A percentile compares a stretch with the other conserved stretches of the same genome.
phyloP scores from a whole-genome alignment of 2,888 invertebrate genomes.

The Limenitis arthemis region DNA sequence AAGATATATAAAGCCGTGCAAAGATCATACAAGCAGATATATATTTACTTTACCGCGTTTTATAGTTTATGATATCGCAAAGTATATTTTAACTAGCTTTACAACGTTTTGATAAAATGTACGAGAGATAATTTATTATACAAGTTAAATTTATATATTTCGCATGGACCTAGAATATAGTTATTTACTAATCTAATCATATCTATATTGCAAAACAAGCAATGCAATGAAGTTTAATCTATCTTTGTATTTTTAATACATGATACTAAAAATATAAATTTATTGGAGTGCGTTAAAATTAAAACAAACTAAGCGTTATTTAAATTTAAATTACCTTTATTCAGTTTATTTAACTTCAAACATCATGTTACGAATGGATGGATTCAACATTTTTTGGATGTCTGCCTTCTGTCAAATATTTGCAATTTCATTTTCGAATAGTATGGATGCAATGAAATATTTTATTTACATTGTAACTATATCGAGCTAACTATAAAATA shows the following conservation, averaged over 20 bases:
- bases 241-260: too few relatives aligned
- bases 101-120: too few relatives aligned
- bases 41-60: slow-evolving; percentile 10
- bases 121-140: too few relatives aligned
- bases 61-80: neutral
- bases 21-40: slow-evolving; percentile 15
- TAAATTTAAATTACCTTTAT: neutral
- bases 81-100: too few relatives aligned
- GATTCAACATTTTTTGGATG: neutral
- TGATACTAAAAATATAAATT: too few relatives aligned
- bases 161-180: too few relatives aligned
- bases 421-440: neutral
- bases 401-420: neutral
- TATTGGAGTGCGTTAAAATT: neutral
- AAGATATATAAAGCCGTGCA: slow-evolving; percentile 35
- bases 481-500: too few relatives aligned
- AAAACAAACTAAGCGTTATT: neutral
- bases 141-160: too few relatives aligned
- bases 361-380: neutral
- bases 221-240: too few relatives aligned
- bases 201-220: too few relatives aligned
- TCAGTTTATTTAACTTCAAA: neutral
- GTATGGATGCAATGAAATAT: neutral
- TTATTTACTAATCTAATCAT: too few relatives aligned
- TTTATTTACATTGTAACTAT: neutral